phyloP scores from a whole-genome alignment of 1,140 invertebrate species.

The Myzus persicae region DNA sequence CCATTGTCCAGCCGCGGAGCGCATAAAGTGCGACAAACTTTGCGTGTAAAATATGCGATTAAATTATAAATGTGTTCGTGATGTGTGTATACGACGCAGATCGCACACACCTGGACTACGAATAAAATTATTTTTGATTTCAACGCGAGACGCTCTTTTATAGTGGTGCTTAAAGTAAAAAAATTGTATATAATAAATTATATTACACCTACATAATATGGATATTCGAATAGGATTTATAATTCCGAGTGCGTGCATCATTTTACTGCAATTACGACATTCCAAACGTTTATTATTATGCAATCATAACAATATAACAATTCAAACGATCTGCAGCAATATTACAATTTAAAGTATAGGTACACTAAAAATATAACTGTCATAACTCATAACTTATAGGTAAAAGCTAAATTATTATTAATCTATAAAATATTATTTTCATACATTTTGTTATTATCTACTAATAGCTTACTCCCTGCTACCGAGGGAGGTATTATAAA shows the following conservation, averaged over 20 bases:
- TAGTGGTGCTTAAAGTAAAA: background rate
- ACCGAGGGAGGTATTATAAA: too few relatives aligned
- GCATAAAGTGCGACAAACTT: conserved; percentile 26
- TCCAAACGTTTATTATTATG: background rate
- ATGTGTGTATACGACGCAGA: background rate
- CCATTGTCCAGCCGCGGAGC: background rate
- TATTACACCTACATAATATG: background rate
- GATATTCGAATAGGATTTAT: background rate
- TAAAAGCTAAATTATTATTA: background rate
- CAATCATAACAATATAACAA: background rate
- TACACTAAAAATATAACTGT: background rate
- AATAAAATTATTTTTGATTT: background rate
- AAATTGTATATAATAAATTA: background rate
- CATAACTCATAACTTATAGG: background rate
- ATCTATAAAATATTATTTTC: too few relatives aligned
- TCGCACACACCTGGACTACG: background rate
- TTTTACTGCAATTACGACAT: background rate
- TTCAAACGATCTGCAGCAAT: background rate
- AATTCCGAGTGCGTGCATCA: background rate
- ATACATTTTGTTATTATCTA: too few relatives aligned
- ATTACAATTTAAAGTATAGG: background rate
- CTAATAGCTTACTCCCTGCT: too few relatives aligned
- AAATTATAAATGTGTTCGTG: background rate
- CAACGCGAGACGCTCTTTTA: too few relatives aligned
- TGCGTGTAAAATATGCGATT: conserved; percentile 28